These are phyloP conservation scores for Canis aureus DNA, from an alignment of 2,113 vertebrate species.

Conservation along the genomic window DNA sequence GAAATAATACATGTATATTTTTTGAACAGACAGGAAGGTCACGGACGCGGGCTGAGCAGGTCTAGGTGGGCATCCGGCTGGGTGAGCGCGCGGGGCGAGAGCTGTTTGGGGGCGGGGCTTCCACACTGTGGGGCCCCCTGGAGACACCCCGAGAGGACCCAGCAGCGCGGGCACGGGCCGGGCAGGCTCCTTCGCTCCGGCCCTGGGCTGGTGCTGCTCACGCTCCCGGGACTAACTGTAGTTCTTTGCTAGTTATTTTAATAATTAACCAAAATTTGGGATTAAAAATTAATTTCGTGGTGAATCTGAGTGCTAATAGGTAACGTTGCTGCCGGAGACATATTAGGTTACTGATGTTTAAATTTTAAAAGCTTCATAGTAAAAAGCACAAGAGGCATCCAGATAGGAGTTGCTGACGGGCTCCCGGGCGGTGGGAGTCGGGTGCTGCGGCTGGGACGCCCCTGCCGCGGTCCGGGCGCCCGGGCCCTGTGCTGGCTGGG, in stretches of 20 bases:
- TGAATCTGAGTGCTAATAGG: slow-evolving; percentile 49
- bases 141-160: slow-evolving; percentile 36
- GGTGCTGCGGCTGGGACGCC: neutral
- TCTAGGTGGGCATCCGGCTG: slow-evolving; percentile 68
- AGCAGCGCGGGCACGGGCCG: neutral
- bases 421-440: fast-evolving
- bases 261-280: slow-evolving; percentile 68
- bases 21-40: slow-evolving; percentile 83
- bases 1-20: slow-evolving; percentile 78
- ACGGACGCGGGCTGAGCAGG: slow-evolving; percentile 74
- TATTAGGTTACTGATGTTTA: neutral
- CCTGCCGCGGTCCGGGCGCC: neutral
- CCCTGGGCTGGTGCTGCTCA: neutral
- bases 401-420: fast-evolving
- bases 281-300: slow-evolving; percentile 66
- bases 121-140: neutral
- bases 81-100: neutral
- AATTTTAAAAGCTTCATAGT: neutral
- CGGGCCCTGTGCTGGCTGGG: neutral
- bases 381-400: neutral
- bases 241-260: slow-evolving; percentile 67
- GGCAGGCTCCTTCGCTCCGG: fast-evolving
- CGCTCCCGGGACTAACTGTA: fast-evolving
- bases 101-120: neutral
- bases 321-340: neutral